phyloP scores from a whole-genome alignment of 2,113 vertebrate genomes.

The Callocephalon fimbriatum region DNA sequence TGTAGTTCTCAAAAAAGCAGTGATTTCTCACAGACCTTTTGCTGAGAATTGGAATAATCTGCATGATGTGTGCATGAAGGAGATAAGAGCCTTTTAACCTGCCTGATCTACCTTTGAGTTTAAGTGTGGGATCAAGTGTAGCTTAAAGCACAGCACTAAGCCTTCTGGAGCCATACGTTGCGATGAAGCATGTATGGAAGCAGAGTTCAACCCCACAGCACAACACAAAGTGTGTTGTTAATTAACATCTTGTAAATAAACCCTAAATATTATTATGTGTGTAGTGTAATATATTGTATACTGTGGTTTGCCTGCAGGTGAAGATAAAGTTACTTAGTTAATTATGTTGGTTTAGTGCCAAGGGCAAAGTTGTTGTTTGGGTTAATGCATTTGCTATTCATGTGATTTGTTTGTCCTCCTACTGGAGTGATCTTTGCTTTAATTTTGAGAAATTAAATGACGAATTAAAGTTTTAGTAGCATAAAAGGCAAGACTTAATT shows the following conservation, averaged over 20 bases:
- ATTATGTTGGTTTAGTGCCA: not conserved
- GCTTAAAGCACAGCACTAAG: not conserved
- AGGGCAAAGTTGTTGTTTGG: not conserved
- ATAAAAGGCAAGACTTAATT: not conserved
- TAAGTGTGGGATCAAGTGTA: not conserved
- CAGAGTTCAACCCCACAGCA: not conserved
- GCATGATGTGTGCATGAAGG: not conserved
- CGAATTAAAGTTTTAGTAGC: not conserved
- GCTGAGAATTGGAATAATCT: not conserved
- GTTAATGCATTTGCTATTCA: not conserved
- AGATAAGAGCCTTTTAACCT: not conserved
- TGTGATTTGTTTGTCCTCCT: not conserved
- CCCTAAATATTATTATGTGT: not conserved
- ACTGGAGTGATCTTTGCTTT: not conserved
- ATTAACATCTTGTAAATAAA: not conserved
- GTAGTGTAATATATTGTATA: not conserved
- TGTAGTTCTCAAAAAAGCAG: not conserved
- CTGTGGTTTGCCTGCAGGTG: not conserved
- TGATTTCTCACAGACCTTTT: not conserved
- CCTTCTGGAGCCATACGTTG: not conserved
- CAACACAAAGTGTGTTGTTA: not conserved
- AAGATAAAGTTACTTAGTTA: not conserved
- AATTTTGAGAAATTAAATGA: not conserved
- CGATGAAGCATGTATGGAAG: rapidly evolving
- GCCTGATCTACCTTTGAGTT: not conserved